Conservation (phyloP, 1,140 invertebrate species). For the Cyphomyrmex costatus region DNA sequence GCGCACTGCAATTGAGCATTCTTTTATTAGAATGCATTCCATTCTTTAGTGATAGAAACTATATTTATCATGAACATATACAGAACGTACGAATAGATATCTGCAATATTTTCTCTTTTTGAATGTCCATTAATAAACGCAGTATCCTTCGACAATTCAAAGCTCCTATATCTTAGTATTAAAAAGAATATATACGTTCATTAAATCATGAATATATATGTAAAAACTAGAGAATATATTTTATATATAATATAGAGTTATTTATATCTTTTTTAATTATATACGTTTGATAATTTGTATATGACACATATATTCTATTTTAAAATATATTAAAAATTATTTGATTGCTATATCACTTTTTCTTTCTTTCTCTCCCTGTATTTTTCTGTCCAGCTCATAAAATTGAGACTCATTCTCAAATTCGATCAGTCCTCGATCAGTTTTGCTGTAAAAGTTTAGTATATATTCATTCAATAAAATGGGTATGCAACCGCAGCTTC, state of each 20-base stretch:
- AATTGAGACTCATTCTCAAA: constrained; percentile 17
- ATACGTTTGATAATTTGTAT: not conserved
- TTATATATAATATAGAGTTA: not conserved
- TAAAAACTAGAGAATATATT: constrained; percentile 2
- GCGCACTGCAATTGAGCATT: constrained; percentile 17
- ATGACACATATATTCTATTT: not conserved
- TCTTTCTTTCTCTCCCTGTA: not conserved
- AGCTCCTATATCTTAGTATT: not conserved
- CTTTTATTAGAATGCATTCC: not conserved
- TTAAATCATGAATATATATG: constrained; percentile 10
- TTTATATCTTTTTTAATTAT: not conserved
- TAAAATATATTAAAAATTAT: constrained; percentile 16
- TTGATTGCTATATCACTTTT: not conserved
- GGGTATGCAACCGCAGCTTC: constrained; percentile 5
- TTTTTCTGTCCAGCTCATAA: not conserved
- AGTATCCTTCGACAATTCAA: not conserved
- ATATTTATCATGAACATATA: not conserved
- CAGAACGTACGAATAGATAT: not conserved
- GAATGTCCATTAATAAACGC: not conserved
- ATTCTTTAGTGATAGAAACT: not conserved
- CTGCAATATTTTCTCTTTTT: not conserved
- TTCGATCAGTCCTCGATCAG: not conserved
- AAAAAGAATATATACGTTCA: not conserved
- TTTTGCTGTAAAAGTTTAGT: constrained; percentile 10
- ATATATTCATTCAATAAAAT: constrained; percentile 33